These are phyloP conservation scores for Caenorhabditis sp. DNA, from an alignment of 2,888 invertebrate genomes.

Conservation along the genomic window DNA sequence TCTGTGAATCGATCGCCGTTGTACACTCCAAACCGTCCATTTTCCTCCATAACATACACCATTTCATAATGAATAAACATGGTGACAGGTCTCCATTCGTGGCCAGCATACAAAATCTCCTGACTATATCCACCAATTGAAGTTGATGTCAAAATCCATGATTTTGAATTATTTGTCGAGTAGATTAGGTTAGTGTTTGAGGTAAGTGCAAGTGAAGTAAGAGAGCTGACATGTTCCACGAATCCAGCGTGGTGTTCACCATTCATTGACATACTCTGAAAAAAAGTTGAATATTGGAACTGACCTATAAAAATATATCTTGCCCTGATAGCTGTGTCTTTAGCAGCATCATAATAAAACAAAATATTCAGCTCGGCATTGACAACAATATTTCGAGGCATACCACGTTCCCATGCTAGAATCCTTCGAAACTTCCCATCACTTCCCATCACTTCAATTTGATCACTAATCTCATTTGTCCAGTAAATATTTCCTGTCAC, in stretches of 20 bases:
- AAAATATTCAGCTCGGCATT: neutral
- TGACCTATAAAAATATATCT: neutral
- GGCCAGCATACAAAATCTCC: slow-evolving; percentile 1
- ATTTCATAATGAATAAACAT: neutral
- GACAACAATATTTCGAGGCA: slow-evolving; percentile 4
- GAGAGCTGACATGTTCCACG: neutral
- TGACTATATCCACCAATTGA: neutral
- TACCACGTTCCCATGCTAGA: slow-evolving; percentile 6
- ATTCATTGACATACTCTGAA: slow-evolving; percentile 5
- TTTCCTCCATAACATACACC: neutral
- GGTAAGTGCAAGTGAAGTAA: neutral
- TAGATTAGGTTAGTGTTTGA: neutral
- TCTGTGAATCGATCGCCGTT: neutral
- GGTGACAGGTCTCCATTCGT: neutral
- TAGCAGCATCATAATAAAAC: neutral
- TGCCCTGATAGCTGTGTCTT: neutral
- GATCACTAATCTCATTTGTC: neutral
- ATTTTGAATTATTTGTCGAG: neutral
- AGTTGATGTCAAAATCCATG: neutral
- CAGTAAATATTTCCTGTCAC: slow-evolving; percentile 12
- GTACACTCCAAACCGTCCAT: neutral
- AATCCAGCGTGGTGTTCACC: neutral
- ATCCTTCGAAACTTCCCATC: slow-evolving; percentile 8
- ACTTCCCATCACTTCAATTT: slow-evolving; percentile 8
- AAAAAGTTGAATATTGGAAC: neutral